Conservation (phyloP, 1,140 invertebrate genomes). For the Temnothorax longispinosus region DNA sequence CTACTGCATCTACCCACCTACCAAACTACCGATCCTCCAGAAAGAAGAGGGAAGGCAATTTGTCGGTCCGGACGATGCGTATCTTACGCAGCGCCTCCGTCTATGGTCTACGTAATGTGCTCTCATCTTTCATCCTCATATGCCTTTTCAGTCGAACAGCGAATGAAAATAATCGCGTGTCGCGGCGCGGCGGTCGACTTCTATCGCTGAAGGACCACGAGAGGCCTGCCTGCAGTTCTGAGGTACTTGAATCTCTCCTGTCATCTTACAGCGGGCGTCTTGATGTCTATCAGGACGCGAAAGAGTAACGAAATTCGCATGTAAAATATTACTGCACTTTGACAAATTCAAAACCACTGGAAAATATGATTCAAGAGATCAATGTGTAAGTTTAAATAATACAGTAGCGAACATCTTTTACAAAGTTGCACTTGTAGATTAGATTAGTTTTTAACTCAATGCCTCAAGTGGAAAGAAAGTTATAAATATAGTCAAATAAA, state of each 20-base stretch:
- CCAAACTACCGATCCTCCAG: slow-evolving; percentile 71
- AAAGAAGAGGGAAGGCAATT: slow-evolving; percentile 79
- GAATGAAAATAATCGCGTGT: slow-evolving; percentile 30
- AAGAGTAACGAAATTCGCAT: neutral
- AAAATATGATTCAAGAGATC: neutral
- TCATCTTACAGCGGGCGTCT: neutral
- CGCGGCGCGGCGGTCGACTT: neutral
- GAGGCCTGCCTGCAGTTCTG: neutral
- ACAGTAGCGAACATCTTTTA: neutral
- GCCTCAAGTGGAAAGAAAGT: neutral
- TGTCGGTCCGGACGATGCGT: slow-evolving; percentile 81
- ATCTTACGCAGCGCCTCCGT: slow-evolving; percentile 78
- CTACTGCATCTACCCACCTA: slow-evolving; percentile 68
- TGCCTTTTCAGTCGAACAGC: slow-evolving; percentile 41
- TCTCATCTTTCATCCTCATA: slow-evolving; percentile 80
- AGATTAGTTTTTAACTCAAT: neutral
- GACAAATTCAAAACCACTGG: neutral
- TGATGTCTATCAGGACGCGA: neutral
- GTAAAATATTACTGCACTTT: neutral
- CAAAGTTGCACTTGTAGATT: neutral
- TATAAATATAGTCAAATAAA: neutral
- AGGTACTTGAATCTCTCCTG: neutral
- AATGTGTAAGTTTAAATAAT: neutral
- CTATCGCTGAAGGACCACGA: neutral
- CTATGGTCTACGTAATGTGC: slow-evolving; percentile 76